phyloP scores from a whole-genome alignment of 2,113 vertebrate genomes.

The Struthio camelus region DNA sequence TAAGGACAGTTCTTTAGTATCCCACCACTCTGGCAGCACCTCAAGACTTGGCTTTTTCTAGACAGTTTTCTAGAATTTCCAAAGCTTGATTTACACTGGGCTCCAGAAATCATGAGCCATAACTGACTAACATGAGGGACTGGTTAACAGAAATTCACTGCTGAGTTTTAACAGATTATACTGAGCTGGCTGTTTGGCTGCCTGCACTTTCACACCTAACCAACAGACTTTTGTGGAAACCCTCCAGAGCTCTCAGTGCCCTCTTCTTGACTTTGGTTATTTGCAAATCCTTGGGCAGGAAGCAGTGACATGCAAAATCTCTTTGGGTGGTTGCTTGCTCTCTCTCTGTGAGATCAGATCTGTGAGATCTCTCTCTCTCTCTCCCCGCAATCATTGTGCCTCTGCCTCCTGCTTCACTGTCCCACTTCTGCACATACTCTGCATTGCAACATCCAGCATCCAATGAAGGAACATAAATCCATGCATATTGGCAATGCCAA shows the following conservation, averaged over 20 bases:
- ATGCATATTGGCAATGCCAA: accelerated
- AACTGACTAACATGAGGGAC: background rate
- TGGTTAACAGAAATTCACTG: background rate
- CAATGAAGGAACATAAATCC: background rate
- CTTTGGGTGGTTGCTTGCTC: background rate
- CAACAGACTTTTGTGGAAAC: background rate
- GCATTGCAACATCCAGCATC: background rate
- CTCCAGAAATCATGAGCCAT: background rate
- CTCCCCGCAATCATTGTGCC: background rate
- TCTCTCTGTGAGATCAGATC: background rate
- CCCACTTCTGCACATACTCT: background rate
- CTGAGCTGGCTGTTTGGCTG: background rate
- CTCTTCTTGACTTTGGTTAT: background rate
- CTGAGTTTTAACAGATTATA: background rate
- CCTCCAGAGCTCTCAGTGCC: background rate
- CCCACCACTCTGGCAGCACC: background rate
- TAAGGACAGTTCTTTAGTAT: background rate
- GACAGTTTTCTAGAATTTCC: background rate
- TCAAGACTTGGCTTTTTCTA: background rate
- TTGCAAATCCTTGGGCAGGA: background rate
- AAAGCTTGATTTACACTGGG: background rate
- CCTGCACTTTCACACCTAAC: background rate
- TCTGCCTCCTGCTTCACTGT: background rate
- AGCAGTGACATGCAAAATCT: background rate
- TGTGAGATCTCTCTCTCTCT: too few species aligned